phyloP scores from a whole-genome alignment of 2,113 vertebrate species.

The Bubo scandiacus region DNA sequence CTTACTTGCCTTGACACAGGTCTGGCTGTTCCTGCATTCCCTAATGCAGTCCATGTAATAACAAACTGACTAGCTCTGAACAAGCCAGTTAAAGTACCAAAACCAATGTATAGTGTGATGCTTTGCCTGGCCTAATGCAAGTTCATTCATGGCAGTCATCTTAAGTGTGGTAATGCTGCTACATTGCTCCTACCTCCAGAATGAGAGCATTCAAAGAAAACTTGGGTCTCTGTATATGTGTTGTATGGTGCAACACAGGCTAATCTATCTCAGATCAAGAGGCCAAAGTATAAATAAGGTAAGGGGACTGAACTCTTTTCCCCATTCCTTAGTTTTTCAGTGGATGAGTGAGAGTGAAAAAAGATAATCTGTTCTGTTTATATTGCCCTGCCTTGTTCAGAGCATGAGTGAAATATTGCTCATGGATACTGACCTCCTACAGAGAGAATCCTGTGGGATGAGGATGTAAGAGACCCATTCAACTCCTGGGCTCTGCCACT shows the following conservation, averaged over 20 bases:
- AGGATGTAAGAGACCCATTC: background rate
- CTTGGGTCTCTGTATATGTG: background rate
- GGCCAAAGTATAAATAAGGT: background rate
- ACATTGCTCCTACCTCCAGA: background rate
- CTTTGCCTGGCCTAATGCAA: background rate
- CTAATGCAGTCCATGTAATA: background rate
- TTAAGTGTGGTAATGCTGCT: background rate
- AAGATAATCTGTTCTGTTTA: background rate
- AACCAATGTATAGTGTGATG: background rate
- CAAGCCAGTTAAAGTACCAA: background rate
- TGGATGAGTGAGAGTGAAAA: background rate
- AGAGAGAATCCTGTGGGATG: background rate
- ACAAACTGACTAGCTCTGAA: background rate
- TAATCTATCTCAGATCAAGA: background rate
- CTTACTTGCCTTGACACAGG: background rate
- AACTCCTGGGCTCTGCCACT: background rate
- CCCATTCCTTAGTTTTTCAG: background rate
- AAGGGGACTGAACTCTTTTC: background rate
- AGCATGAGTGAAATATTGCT: background rate
- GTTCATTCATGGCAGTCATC: background rate
- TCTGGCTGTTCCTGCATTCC: background rate
- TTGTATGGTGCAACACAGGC: background rate
- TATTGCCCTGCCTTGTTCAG: background rate
- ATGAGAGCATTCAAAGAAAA: background rate
- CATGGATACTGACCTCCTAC: background rate